Base-by-base conservation (phyloP, 2,113 vertebrate species). In the Anoplopoma fimbria region DNA sequence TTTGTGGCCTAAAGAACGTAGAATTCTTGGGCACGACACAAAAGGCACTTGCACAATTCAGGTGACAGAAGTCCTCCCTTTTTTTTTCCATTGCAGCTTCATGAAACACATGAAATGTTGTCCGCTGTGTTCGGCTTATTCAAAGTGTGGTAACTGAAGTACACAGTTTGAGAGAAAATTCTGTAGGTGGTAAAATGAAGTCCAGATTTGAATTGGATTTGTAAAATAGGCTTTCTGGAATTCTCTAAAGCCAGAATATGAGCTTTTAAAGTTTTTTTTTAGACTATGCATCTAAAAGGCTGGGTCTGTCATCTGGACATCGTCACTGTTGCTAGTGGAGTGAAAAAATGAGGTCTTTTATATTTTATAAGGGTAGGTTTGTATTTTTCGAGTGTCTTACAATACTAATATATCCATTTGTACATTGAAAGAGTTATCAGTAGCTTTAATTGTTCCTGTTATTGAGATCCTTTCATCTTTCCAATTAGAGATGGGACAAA, bases 1-100 rank as follows among this genome's bases (percentile, higher is more conserved):
- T 93, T 95, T 94, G 93, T 95, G 81, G 83, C 79, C 77, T 53
- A 83, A 69, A 90, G 89, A 88, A 88, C 42, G 61, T 82, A 83
- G 85, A 91, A 94, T 93, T 92, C 91, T 89, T 89, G 87, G 91
- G 64, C 75, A 79, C 19, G 3, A 75, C 84, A 91, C 88, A 87
- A 93, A 92, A 86, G 82, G 27, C 62, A 63, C 80, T 77, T 83
- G 73, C 64, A 64, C 87, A 83, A 75, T 86, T 82, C 67, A 81
- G 88, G 84, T 92, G 87, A 93, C 73, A 90, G 79, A 85, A 83
- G 64, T 76, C 63, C 69, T 67, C 62, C 67, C 62, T 73, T 75
- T 53, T 53, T 82, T 78, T 75, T 72, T 75, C 75, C 75, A 69
- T n/a, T 0, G 15, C 21, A 67, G 49, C 38, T 79, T 57, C 31